A percentile compares a stretch with the other conserved stretches of the same genome.
These are phyloP conservation scores for Amphilophus citrinellus DNA, from an alignment of 2,113 vertebrate genomes.

Conservation along the genomic window DNA sequence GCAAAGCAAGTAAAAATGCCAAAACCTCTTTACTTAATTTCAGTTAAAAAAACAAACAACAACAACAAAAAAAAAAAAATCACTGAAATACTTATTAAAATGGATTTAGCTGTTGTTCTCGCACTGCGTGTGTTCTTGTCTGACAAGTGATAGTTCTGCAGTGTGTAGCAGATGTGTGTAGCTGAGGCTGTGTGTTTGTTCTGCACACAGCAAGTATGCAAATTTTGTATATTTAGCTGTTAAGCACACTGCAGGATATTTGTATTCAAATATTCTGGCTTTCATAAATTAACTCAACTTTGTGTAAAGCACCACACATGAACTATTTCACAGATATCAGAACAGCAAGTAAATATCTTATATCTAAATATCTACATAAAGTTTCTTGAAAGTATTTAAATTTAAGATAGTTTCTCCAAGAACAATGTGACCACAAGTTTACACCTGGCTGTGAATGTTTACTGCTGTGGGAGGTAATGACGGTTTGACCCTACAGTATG, in stretches of 20 bases:
- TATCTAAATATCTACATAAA: not conserved
- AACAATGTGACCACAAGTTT: not conserved
- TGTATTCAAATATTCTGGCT: not conserved
- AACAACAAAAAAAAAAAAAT: not conserved
- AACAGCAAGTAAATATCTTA: not conserved
- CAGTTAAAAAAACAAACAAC: not conserved
- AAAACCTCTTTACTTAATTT: not conserved
- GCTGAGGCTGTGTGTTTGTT: conserved; percentile 11
- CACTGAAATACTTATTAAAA: not conserved
- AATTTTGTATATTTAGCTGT: conserved; percentile 13
- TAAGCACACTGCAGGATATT: conserved; percentile 12
- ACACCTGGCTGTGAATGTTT: not conserved
- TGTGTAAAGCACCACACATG: not conserved
- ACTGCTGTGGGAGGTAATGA: not conserved
- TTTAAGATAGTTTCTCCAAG: not conserved
- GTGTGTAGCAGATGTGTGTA: not conserved
- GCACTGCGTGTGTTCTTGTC: not conserved
- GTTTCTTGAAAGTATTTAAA: not conserved
- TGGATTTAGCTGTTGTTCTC: not conserved
- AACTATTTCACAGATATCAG: not conserved
- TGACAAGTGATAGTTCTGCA: not conserved
- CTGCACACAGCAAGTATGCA: conserved; percentile 4
- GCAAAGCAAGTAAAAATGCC: not conserved
- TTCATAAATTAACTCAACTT: not conserved
- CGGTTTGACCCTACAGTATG: not conserved